Evolutionary conservation across 2,797 vertebrate species (phyloP).

Genomic region (Acipenser ruthenus): DNA sequence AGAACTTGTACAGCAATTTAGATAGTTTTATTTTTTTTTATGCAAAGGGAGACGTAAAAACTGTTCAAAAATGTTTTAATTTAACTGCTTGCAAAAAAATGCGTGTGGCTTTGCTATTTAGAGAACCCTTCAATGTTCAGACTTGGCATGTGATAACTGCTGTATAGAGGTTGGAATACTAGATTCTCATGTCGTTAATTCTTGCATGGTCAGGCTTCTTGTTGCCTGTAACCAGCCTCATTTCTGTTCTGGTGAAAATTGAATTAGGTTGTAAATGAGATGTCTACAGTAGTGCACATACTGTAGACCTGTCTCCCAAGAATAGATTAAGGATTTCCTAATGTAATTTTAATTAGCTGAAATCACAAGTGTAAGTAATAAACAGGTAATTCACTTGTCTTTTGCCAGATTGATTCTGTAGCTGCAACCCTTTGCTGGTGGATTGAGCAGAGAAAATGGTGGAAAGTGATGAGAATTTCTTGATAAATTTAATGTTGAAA

Average conservation of each 20-base stretch:
- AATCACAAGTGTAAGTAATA: too few relatives aligned
- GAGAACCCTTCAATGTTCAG: not conserved
- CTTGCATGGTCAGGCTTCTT: slow-evolving; percentile 21
- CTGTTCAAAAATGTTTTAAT: slow-evolving; percentile 9
- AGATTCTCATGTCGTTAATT: not conserved
- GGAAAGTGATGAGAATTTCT: too few relatives aligned
- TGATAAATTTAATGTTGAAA: too few relatives aligned
- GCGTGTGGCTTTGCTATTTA: not conserved
- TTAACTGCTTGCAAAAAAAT: slow-evolving; percentile 2
- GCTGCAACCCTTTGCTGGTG: too few relatives aligned
- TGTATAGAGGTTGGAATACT: not conserved
- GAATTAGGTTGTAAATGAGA: slow-evolving; percentile 37
- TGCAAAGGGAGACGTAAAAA: not conserved
- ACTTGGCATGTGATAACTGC: not conserved
- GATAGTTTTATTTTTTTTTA: not conserved
- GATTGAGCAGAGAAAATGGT: too few relatives aligned
- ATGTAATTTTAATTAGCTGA: not conserved
- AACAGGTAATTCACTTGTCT: too few relatives aligned
- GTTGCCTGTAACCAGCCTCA: slow-evolving; percentile 25
- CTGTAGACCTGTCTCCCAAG: not conserved
- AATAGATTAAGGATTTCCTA: not conserved
- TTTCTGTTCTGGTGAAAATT: slow-evolving; percentile 33
- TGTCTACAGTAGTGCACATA: slow-evolving; percentile 23
- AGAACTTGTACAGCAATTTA: too few relatives aligned
- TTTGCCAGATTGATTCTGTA: too few relatives aligned